Percentiles rank a stretch among this genome's conserved stretches.
Conservation (phyloP, 2,797 vertebrate species). For the Ceryle rudis region DNA sequence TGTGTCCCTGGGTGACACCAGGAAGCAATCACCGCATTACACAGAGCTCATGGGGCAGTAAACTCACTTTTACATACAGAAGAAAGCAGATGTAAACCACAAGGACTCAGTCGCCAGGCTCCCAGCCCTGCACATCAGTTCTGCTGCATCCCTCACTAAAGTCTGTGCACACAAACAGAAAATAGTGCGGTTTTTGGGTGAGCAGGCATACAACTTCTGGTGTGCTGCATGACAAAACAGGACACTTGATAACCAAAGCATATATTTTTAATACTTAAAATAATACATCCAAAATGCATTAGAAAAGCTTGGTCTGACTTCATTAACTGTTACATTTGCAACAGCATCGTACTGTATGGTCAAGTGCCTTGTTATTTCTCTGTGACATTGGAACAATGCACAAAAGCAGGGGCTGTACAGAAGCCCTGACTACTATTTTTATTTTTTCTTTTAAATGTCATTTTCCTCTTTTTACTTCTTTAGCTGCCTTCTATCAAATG, state of each 20-base stretch:
- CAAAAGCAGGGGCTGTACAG: neutral
- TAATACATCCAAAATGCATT: neutral
- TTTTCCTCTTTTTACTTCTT: neutral
- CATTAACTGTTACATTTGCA: neutral
- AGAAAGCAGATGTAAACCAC: neutral
- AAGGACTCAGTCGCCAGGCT: neutral
- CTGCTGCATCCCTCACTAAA: neutral
- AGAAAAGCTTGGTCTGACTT: neutral
- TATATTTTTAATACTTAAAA: neutral
- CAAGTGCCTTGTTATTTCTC: neutral
- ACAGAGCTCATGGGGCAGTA: neutral
- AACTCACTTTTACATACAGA: neutral
- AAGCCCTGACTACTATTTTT: neutral
- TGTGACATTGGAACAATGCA: neutral
- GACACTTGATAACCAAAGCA: neutral
- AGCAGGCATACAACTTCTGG: neutral
- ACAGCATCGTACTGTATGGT: neutral
- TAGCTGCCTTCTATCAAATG: slow-evolving; percentile 83
- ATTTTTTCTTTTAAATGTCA: neutral
- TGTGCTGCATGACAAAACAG: neutral
- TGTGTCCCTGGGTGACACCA: neutral
- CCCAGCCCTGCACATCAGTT: rapidly evolving
- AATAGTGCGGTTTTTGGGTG: neutral
- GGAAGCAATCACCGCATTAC: neutral
- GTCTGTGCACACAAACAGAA: neutral